Base-by-base conservation (phyloP, 1,140 invertebrate genomes). In the Drosophila parvula region DNA sequence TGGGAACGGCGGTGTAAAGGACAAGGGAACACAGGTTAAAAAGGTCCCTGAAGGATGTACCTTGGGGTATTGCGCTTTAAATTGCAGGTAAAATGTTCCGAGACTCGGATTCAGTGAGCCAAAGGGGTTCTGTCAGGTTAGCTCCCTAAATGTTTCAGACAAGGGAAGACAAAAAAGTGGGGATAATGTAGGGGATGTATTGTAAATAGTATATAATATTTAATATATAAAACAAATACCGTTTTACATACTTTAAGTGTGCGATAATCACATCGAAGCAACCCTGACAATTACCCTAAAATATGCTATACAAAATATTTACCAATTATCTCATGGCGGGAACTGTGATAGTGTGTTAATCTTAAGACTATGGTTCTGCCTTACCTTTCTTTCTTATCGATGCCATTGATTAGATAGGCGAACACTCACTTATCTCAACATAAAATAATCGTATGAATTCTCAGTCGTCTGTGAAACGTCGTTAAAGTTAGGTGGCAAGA, bases 51-150 rank as follows among this genome's bases (percentile, higher is more conserved):
- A 38, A 55, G 47, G 45, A 51, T 4, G 28, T 53, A 50, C 51
- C 64, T 60, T 60, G 48, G 47, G 61, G 56, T 56, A 27, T 36
- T 56, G 12, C 43, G 43, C 45, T 77, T 84, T 84, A 70, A 81
- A 85, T 56, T 59, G 48, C 81, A 85, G 81, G 81, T 85, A 85
- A 55, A 62, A 56, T 51, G 10, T n/a, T 5, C 22, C 11, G 36
- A 41, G 43, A 48, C 40, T 34, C n/a, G 5, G 6, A 58, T 41
- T 30, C 10, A 22, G 10, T 40, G 40, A 38, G 32, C 22, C 5
- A 5, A 8, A 30, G 9, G 47, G 48, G 28, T 38, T 30, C 22
- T 27, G 18, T 12, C 5, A 4, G 12, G 34, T 14, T 53, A 61
- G 30, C 18, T 6, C 18, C 14, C 6, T 34, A 10, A 58, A 59